phyloP scores from a whole-genome alignment of 2,888 invertebrate genomes.

The Eupithecia centaureata region DNA sequence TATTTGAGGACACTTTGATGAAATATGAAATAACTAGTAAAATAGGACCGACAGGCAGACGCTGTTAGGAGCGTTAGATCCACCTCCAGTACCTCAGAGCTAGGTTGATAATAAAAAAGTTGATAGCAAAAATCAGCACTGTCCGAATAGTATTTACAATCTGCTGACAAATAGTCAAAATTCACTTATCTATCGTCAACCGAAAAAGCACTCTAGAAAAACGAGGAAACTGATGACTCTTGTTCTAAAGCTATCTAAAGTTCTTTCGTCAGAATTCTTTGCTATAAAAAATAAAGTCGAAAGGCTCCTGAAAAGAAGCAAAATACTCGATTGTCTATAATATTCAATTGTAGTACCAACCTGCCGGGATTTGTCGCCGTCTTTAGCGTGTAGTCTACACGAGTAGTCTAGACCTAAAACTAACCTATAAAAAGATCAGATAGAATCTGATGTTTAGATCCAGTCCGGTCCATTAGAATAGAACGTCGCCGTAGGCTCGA shows the following conservation, averaged over 20 bases:
- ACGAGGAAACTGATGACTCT: neutral
- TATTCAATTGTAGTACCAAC: too few species aligned
- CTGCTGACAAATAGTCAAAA: neutral
- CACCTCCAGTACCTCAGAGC: neutral
- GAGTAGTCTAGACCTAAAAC: neutral
- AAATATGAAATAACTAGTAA: neutral
- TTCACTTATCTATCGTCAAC: neutral
- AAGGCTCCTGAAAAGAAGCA: neutral
- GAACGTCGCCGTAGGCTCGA: constrained; percentile 16
- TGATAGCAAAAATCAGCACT: neutral
- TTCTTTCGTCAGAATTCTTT: neutral
- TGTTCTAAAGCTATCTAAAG: neutral
- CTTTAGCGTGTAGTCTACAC: too few species aligned
- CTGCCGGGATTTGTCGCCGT: too few species aligned
- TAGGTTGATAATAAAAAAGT: neutral
- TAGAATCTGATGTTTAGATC: neutral
- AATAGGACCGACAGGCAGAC: constrained; percentile 2
- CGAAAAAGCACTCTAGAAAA: neutral
- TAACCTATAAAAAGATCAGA: neutral
- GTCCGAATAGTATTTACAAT: neutral
- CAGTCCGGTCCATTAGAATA: constrained; percentile 3
- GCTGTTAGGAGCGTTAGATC: neutral
- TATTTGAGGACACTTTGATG: neutral
- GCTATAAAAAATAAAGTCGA: neutral
- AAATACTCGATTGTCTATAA: neutral